These are phyloP conservation scores for Passer montanus DNA, from an alignment of 2,113 vertebrate species.

Conservation along the genomic window DNA sequence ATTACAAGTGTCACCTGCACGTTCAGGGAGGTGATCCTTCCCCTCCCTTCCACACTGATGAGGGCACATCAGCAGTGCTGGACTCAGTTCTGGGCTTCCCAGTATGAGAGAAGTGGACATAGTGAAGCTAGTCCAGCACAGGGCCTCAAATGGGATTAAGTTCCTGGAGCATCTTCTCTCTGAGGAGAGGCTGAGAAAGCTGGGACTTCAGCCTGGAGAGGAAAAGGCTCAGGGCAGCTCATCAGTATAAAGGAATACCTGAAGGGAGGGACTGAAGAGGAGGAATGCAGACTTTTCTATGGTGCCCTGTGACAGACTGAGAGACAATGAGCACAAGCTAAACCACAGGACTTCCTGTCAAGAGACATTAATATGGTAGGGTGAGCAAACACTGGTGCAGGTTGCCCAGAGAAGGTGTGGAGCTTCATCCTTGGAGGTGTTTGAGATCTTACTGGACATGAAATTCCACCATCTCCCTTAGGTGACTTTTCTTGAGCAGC, in stretches of 20 bases:
- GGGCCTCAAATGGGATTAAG: background rate
- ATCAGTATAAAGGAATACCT: background rate
- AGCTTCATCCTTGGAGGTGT: background rate
- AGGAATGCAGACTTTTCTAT: background rate
- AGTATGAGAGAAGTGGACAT: background rate
- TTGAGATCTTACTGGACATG: background rate
- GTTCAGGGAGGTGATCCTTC: background rate
- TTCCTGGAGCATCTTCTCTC: background rate
- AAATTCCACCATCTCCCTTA: background rate
- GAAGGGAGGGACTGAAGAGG: background rate
- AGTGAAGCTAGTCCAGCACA: background rate
- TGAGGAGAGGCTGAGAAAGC: background rate
- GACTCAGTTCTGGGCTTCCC: background rate
- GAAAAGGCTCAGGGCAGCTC: background rate
- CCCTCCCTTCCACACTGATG: fast-evolving
- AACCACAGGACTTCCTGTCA: background rate
- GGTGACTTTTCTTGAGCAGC: background rate
- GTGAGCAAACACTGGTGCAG: too few species aligned
- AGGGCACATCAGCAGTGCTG: background rate
- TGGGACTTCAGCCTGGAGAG: background rate
- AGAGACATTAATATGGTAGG: background rate
- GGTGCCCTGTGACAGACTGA: background rate
- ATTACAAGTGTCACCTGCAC: background rate
- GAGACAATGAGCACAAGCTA: background rate
- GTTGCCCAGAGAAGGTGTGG: background rate